Conservation (phyloP, 2,113 vertebrate species). For the Turnix velox region DNA sequence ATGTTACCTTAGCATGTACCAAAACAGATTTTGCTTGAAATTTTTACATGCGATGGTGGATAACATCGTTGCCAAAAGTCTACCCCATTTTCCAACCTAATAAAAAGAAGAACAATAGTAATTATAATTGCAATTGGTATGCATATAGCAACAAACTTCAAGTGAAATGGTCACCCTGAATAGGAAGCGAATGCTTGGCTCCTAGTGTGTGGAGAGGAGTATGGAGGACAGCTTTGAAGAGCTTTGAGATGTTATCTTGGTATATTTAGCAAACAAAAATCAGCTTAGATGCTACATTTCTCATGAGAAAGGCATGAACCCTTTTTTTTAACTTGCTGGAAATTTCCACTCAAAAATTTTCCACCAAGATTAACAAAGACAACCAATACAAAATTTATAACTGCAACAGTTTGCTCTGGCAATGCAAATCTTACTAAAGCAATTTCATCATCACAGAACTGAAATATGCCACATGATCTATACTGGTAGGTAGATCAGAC, state of each 20-base stretch:
- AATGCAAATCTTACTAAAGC: background rate
- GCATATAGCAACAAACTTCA: background rate
- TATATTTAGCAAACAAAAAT: background rate
- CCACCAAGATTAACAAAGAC: background rate
- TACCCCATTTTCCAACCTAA: background rate
- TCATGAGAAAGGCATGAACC: background rate
- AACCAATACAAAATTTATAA: background rate
- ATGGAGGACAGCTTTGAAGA: background rate
- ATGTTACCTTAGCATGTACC: background rate
- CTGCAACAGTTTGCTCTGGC: background rate
- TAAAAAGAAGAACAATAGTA: background rate
- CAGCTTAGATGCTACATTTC: background rate
- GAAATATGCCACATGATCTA: background rate
- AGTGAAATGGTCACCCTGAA: background rate
- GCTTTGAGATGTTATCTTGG: background rate
- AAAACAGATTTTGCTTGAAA: background rate
- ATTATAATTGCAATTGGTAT: too few relatives aligned
- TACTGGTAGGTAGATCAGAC: background rate
- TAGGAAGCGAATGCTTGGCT: background rate
- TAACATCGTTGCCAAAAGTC: background rate
- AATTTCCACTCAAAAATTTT: background rate
- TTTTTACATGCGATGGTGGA: background rate
- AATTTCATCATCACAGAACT: background rate
- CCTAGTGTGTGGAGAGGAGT: background rate
- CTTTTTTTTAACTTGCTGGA: background rate